phyloP scores from a whole-genome alignment of 2,888 invertebrate genomes.

The Drosophila sordidula region DNA sequence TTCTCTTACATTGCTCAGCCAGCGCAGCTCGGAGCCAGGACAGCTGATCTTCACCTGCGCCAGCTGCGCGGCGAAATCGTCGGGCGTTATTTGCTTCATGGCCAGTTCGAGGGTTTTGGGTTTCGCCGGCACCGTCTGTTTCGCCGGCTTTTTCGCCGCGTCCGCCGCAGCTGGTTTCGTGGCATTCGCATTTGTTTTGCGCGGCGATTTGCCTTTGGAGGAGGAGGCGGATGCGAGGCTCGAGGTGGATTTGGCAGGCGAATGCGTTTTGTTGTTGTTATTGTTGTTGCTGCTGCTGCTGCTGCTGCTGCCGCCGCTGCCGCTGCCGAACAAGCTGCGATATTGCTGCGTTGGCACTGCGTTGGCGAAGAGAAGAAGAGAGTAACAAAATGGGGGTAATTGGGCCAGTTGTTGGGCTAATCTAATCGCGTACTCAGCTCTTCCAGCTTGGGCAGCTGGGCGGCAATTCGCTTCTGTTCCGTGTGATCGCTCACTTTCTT shows the following conservation, averaged over 20 bases:
- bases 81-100: slow-evolving; percentile 86
- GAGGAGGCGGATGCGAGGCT: slow-evolving; percentile 56
- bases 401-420: background rate
- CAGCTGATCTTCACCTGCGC: slow-evolving; percentile 88
- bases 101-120: slow-evolving; percentile 82
- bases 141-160: slow-evolving; percentile 14
- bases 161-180: slow-evolving; percentile 24
- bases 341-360: slow-evolving; percentile 90
- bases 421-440: slow-evolving; percentile 88
- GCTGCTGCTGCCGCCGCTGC: slow-evolving; percentile 32
- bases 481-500: slow-evolving; percentile 85
- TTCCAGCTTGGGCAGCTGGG: slow-evolving; percentile 90
- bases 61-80: slow-evolving; percentile 86
- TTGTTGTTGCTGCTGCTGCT: slow-evolving; percentile 45
- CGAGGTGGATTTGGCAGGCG: slow-evolving; percentile 67
- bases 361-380: slow-evolving; percentile 81
- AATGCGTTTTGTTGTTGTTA: slow-evolving; percentile 34
- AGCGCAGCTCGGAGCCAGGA: slow-evolving; percentile 89
- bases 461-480: slow-evolving; percentile 85
- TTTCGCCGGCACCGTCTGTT: slow-evolving; percentile 52
- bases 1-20: slow-evolving; percentile 89
- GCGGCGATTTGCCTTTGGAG: slow-evolving; percentile 46
- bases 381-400: background rate
- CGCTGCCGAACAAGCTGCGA: slow-evolving; percentile 86
- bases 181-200: slow-evolving; percentile 32